Conservation (phyloP, 2,113 vertebrate genomes). For the Lathamus discolor region DNA sequence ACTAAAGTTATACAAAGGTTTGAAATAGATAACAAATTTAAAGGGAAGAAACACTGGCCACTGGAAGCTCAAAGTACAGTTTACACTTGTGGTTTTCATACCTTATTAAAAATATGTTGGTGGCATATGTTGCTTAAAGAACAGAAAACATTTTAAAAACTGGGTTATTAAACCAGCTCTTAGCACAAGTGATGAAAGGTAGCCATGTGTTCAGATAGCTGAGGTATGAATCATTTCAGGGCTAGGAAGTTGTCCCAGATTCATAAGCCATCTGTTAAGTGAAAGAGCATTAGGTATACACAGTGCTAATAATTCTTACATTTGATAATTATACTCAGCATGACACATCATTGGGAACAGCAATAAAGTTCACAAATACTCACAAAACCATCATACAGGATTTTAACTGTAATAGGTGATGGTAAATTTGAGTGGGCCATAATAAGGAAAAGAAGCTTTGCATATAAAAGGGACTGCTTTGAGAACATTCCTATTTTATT, state of each 20-base stretch:
- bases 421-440: background rate
- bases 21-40: background rate
- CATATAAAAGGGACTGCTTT: background rate
- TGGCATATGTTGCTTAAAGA: background rate
- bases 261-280: constrained; percentile 58
- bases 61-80: background rate
- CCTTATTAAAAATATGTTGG: background rate
- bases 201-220: constrained; percentile 49
- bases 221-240: constrained; percentile 44
- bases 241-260: constrained; percentile 16
- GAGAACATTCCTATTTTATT: background rate
- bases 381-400: background rate
- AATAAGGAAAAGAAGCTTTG: background rate
- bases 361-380: background rate
- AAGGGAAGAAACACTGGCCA: background rate
- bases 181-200: constrained; percentile 29
- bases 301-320: constrained; percentile 12
- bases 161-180: constrained; percentile 28
- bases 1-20: background rate
- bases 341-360: background rate
- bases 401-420: background rate
- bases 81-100: background rate
- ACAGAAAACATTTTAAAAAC: background rate
- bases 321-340: constrained; percentile 2
- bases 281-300: background rate